Percentiles rank a stretch among this genome's conserved stretches.
These are phyloP conservation scores for Gymnobelideus leadbeateri DNA, from an alignment of 2,113 vertebrate species.

Conservation along the genomic window DNA sequence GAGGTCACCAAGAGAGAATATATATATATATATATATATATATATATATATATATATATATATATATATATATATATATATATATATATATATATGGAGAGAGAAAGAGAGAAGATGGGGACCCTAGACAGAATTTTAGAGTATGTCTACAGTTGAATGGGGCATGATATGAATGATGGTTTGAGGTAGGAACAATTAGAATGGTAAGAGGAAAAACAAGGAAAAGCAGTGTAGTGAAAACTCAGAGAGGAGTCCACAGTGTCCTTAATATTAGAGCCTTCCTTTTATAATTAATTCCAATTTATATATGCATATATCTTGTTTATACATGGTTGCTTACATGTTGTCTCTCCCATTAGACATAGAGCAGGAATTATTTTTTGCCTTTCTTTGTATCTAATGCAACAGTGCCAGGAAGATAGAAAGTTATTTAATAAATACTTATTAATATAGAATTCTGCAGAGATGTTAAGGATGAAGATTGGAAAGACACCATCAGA, in stretches of 20 bases:
- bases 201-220: background rate
- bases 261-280: background rate
- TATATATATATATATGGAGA: too few species aligned
- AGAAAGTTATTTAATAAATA: background rate
- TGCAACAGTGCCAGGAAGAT: background rate
- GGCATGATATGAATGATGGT: background rate
- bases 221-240: background rate
- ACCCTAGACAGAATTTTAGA: background rate
- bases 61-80: too few species aligned
- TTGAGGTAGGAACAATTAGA: background rate
- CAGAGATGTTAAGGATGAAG: background rate
- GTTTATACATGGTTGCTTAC: background rate
- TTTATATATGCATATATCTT: background rate
- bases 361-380: background rate
- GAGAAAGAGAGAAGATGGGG: background rate
- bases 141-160: background rate
- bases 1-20: background rate
- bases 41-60: too few species aligned
- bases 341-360: background rate
- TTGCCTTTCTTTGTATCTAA: background rate
- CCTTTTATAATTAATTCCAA: background rate
- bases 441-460: background rate
- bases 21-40: background rate
- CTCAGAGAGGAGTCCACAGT: background rate
- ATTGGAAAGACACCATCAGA: background rate